These are phyloP conservation scores for Palythoa grandiflora DNA, from an alignment of 92 coral and sea anemone genomes.

Conservation along the genomic window DNA sequence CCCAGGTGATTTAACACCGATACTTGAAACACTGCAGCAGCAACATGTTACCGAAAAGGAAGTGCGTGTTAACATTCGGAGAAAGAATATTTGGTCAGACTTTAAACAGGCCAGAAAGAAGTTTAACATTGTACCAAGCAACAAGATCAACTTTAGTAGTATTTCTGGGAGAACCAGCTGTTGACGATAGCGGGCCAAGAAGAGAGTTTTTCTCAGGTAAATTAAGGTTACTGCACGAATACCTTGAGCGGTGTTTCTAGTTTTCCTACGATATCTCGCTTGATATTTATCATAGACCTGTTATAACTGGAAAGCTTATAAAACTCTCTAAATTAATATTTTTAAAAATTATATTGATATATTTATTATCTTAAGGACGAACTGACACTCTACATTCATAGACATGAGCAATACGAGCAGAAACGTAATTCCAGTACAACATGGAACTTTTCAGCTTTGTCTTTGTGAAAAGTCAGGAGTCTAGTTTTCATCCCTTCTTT, in stretches of 20 bases:
- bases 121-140: too few species aligned
- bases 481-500: not conserved
- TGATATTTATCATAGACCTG: too few species aligned
- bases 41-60: constrained; percentile 37
- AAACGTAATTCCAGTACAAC: not conserved
- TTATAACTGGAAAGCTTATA: too few species aligned
- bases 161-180: too few species aligned
- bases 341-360: too few species aligned
- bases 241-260: too few species aligned
- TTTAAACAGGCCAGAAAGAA: constrained; percentile 28
- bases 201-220: too few species aligned
- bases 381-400: not conserved
- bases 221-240: not conserved
- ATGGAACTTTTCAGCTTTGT: constrained; percentile 8
- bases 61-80: constrained; percentile 45
- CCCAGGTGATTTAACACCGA: constrained; percentile 31
- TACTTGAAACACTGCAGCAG: constrained; percentile 45
- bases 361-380: not conserved
- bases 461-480: constrained; percentile 14
- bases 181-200: too few species aligned
- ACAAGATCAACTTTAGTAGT: too few species aligned
- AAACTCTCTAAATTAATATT: too few species aligned
- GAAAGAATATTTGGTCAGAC: constrained; percentile 47
- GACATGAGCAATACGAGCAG: not conserved
- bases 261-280: too few species aligned